These are phyloP conservation scores for Phengaris alcon DNA, from an alignment of 2,888 invertebrate genomes.

Conservation along the genomic window DNA sequence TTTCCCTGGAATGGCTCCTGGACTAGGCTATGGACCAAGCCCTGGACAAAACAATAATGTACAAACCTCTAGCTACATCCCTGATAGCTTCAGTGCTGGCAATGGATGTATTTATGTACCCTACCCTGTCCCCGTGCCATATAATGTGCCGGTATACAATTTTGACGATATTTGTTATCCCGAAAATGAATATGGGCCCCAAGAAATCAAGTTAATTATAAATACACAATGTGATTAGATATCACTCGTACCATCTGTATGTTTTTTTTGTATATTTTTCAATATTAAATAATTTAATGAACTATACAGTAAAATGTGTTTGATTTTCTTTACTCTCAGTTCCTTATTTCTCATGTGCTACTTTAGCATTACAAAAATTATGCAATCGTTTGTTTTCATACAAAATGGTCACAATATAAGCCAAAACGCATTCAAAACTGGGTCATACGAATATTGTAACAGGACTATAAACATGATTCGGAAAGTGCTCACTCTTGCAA, in stretches of 20 bases:
- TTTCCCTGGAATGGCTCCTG: background rate
- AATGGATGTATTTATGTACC: conserved; percentile 18
- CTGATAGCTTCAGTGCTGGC: background rate
- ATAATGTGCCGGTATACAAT: background rate
- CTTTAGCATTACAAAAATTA: conserved; percentile 2
- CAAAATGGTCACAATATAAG: conserved; percentile 23
- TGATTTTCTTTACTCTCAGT: background rate
- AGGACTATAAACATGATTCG: conserved; percentile 24
- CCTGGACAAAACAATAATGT: background rate
- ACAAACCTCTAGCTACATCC: background rate
- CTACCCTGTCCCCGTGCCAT: conserved; percentile 7
- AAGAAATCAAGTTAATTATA: conserved; percentile 39
- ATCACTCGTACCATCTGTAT: too few species aligned
- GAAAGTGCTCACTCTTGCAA: conserved; percentile 11
- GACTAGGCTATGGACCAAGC: background rate
- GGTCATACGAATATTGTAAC: conserved; percentile 16
- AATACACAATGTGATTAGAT: conserved; percentile 35
- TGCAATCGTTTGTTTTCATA: background rate
- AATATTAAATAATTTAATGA: background rate
- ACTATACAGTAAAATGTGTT: background rate
- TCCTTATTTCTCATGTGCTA: background rate
- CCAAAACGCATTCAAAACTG: background rate
- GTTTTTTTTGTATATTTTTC: background rate
- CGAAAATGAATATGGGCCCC: conserved; percentile 29
- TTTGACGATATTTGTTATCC: background rate